These are phyloP conservation scores for Desmodus rotundus DNA, from an alignment of 2,113 vertebrate genomes.

Conservation along the genomic window DNA sequence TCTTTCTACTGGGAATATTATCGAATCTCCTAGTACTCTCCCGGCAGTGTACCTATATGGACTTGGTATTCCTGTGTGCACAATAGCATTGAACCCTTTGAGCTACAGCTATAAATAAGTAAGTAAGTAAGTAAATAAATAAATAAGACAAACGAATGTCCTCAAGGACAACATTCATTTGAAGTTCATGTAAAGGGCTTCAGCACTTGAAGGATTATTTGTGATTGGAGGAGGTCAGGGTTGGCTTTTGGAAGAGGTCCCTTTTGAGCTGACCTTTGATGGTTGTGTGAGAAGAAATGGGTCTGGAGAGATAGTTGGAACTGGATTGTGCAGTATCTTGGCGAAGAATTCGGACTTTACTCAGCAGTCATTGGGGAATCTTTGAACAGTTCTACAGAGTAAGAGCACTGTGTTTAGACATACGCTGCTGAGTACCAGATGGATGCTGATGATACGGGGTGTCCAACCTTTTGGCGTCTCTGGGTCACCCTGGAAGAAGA, in stretches of 20 bases:
- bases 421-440: background rate
- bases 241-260: background rate
- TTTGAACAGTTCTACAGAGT: background rate
- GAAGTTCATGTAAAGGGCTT: background rate
- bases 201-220: background rate
- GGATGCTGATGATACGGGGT: background rate
- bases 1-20: conserved; percentile 84
- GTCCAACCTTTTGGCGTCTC: too few species aligned
- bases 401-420: background rate
- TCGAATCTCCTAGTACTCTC: conserved; percentile 83
- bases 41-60: conserved; percentile 91
- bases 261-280: background rate
- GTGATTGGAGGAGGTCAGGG: background rate
- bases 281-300: background rate
- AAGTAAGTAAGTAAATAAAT: too few species aligned
- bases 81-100: conserved; percentile 90
- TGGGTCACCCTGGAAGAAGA: too few species aligned
- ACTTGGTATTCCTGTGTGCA: conserved; percentile 87
- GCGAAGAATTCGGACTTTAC: background rate
- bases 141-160: background rate
- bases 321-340: background rate
- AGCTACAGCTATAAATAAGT: conserved; percentile 73
- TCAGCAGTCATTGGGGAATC: background rate
- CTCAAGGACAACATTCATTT: too few species aligned
- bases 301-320: background rate